Base-by-base conservation (phyloP, 2,113 vertebrate genomes). In the Elaphurus davidianus region DNA sequence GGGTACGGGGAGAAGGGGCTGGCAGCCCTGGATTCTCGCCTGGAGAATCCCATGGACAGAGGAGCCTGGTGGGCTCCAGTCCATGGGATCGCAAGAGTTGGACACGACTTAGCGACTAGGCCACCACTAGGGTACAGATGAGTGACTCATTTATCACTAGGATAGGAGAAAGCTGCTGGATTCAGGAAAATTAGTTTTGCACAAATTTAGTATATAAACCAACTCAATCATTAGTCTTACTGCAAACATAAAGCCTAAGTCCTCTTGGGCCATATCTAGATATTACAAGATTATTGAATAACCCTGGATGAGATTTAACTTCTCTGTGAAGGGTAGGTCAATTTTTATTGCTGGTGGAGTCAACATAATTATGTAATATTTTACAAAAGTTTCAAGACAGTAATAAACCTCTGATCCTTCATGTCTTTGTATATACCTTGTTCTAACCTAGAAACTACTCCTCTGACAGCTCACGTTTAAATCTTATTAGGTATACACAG, bases 401-500 rank as follows among this genome's bases (percentile, higher is more conserved):
- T 79, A 84, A 91, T 79, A 92, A 62, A 94, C 90, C 52, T 97
- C 45, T 55, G 27, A 95, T 90, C 6, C 59, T 96, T 82, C 67
- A n/a, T 95, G 74, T 94, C 71, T 91, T 81, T 95, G 94, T 43
- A 52, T 92, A 94, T 90, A 92, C 81, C n/a, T 95, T 96, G 79
- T 85, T 88, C 92, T 97, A 92, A 94, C 92, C 81, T 95, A 95
- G 98, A 92, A 98, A 94, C 30, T 8, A 78, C 19, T 95, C 25
- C 17, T 94, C 74, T 95, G 95, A 97, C 95, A 98, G 92, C 74
- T 98, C 97, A 84, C 52, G 85, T 98, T 98, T 98, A 97, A 97
- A 95, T 76, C 84, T 97, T 95, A 88, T 92, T 94, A 98, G 88
- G 52, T 97, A 87, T 97, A 96, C 28, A 90, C 81, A 97, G 96